Conservation (phyloP, 2,797 vertebrate genomes). For the Danio tinwini region DNA sequence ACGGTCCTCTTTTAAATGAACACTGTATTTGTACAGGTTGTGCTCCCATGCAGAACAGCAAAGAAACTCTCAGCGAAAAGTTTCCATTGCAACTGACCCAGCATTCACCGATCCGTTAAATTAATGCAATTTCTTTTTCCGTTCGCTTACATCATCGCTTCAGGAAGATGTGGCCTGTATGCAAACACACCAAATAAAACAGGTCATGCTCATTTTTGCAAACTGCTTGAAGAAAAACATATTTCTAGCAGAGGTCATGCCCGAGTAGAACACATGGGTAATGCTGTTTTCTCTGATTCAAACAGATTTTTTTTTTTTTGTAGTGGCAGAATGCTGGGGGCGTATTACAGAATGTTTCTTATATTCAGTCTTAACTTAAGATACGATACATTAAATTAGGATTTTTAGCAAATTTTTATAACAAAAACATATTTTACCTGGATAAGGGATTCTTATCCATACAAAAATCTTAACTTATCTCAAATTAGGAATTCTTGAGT, state of each 20-base stretch:
- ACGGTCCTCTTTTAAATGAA: background rate
- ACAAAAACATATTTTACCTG: no score
- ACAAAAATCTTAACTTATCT: no score
- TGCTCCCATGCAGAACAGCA: constrained; percentile 52
- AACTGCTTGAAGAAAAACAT: constrained; percentile 20
- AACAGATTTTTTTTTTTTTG: background rate
- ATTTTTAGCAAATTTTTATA: no score
- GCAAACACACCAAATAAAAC: constrained; percentile 22
- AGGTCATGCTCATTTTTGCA: background rate
- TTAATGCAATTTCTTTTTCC: constrained; percentile 41
- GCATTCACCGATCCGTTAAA: constrained; percentile 25
- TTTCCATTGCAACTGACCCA: constrained; percentile 57
- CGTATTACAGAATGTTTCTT: no score
- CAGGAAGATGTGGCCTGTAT: constrained; percentile 24
- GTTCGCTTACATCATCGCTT: constrained; percentile 28
- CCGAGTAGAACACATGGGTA: background rate
- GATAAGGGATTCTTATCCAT: no score
- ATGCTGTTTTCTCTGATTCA: constrained; percentile 11
- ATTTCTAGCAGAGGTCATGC: constrained; percentile 7
- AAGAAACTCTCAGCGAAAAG: constrained; percentile 50
- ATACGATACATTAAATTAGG: no score
- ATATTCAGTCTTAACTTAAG: no score
- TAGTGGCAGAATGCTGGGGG: no score
- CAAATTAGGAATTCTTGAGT: no score
- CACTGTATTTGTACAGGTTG: constrained; percentile 53